Conservation (phyloP, 53 echinoderm and acorn worm genomes). For the Actinopyga echinites region DNA sequence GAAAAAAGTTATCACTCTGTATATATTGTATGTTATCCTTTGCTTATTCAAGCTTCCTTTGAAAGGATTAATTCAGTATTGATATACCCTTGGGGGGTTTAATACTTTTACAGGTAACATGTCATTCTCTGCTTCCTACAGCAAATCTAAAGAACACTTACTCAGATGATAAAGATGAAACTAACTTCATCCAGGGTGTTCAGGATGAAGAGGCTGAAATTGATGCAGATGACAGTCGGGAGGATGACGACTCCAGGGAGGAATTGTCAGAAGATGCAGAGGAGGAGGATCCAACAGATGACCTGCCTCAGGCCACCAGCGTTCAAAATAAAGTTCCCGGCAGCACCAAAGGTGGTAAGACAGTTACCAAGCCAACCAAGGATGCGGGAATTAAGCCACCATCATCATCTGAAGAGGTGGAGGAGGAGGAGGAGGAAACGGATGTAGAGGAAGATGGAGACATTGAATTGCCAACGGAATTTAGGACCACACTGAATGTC, state of each 20-base stretch:
- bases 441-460: slow-evolving; percentile 33
- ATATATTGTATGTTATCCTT: no score
- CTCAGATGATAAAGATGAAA: slow-evolving; percentile 11
- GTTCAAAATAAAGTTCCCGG: not conserved
- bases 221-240: not conserved
- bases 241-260: not conserved
- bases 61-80: no score
- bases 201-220: slow-evolving; percentile 19
- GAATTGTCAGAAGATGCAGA: not conserved
- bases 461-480: slow-evolving; percentile 18
- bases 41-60: no score
- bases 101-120: not conserved
- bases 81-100: no score
- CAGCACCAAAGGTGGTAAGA: not conserved
- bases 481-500: slow-evolving; percentile 30
- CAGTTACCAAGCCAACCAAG: not conserved
- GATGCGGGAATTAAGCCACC: not conserved
- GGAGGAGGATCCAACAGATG: not conserved
- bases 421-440: slow-evolving; percentile 2
- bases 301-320: slow-evolving; percentile 9
- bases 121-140: not conserved
- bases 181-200: slow-evolving; percentile 10
- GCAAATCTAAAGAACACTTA: slow-evolving; percentile 10
- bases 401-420: not conserved
- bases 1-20: no score